These are phyloP conservation scores for Xenentodon cancila DNA, from an alignment of 2,797 vertebrate genomes.

Conservation along the genomic window DNA sequence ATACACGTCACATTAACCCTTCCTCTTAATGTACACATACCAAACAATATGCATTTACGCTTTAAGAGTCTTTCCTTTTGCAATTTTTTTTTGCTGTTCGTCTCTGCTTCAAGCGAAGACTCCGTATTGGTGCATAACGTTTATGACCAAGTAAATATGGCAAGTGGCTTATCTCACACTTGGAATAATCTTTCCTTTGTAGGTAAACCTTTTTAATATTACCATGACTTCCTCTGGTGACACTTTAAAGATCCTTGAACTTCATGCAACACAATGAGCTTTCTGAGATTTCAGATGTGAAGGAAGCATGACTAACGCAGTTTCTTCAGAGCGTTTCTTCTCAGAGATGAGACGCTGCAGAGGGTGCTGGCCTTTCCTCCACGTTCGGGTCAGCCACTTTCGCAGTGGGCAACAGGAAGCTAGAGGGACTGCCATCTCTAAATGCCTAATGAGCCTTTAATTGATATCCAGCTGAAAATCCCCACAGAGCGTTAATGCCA, in stretches of 20 bases:
- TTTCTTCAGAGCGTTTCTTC: slow-evolving; percentile 16
- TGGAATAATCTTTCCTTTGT: too few relatives aligned
- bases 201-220: too few relatives aligned
- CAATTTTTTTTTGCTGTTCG: too few relatives aligned
- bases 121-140: too few relatives aligned
- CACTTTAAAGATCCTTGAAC: slow-evolving; percentile 1
- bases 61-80: too few relatives aligned
- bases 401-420: slow-evolving; percentile 65
- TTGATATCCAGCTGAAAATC: slow-evolving; percentile 76
- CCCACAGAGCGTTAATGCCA: slow-evolving; percentile 61
- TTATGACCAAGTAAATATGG: too few relatives aligned
- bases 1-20: too few relatives aligned
- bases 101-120: too few relatives aligned
- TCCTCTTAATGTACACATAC: too few relatives aligned
- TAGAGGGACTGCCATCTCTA: slow-evolving; percentile 49
- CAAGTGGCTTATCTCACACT: too few relatives aligned
- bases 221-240: too few relatives aligned
- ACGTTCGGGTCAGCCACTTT: slow-evolving; percentile 69
- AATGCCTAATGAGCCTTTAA: slow-evolving; percentile 76
- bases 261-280: slow-evolving; percentile 1
- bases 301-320: slow-evolving; percentile 9
- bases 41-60: too few relatives aligned
- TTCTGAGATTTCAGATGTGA: slow-evolving; percentile 12
- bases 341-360: slow-evolving; percentile 1
- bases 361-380: slow-evolving; percentile 26